phyloP scores from a whole-genome alignment of 1,140 invertebrate genomes.

The Pararge aegeria region DNA sequence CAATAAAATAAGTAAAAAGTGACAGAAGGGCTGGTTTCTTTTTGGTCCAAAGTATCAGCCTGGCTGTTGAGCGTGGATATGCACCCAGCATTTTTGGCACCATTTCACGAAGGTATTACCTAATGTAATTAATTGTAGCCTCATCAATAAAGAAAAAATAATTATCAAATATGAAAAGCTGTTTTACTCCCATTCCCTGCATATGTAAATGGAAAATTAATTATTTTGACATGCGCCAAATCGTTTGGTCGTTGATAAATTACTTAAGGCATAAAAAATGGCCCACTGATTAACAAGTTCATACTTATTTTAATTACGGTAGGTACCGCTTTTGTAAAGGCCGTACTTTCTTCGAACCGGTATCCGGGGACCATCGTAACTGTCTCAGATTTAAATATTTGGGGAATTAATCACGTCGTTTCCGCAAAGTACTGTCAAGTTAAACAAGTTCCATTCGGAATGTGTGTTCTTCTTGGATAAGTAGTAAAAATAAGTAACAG shows the following conservation, averaged over 20 bases:
- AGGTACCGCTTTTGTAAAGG: constrained; percentile 3
- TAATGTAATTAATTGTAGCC: too few relatives aligned
- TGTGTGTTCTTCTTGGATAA: not conserved
- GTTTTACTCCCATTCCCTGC: too few relatives aligned
- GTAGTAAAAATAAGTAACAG: not conserved
- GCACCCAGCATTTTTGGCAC: too few relatives aligned
- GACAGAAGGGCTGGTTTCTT: too few relatives aligned
- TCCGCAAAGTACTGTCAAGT: constrained; percentile 10
- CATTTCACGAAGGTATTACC: too few relatives aligned
- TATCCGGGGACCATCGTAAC: constrained; percentile 9
- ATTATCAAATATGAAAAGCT: too few relatives aligned
- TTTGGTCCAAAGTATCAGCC: too few relatives aligned
- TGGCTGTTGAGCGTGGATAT: too few relatives aligned
- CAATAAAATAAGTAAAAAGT: too few relatives aligned
- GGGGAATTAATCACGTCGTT: constrained; percentile 15
- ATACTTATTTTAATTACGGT: constrained; percentile 7
- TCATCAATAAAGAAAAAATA: too few relatives aligned
- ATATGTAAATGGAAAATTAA: too few relatives aligned
- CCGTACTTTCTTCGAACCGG: constrained; percentile 15
- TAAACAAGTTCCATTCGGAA: constrained; percentile 4
- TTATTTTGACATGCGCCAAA: not conserved
- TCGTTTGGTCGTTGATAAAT: not conserved
- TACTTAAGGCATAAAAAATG: constrained; percentile 2
- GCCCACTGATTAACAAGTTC: constrained; percentile 7
- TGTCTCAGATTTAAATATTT: constrained; percentile 18